These are phyloP conservation scores for Chaetodon trifascialis DNA, from an alignment of 2,113 vertebrate genomes.

Conservation along the genomic window DNA sequence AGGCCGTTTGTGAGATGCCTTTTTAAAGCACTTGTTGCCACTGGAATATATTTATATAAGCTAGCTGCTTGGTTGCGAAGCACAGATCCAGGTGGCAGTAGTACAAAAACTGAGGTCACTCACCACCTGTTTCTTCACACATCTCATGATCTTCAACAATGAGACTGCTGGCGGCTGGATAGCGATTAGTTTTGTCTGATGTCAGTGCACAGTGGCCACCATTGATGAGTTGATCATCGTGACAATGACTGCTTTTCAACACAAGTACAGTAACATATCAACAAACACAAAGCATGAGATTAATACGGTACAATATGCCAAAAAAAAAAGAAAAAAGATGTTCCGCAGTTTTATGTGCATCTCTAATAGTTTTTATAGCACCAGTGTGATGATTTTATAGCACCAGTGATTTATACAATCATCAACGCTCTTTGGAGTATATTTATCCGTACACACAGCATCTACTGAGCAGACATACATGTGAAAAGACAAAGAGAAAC, in stretches of 20 bases:
- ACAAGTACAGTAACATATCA: conserved; percentile 73
- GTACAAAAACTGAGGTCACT: conserved; percentile 68
- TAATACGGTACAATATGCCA: conserved; percentile 77
- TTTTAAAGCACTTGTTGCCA: conserved; percentile 62
- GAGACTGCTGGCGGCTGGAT: conserved; percentile 46
- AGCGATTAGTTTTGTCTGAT: conserved; percentile 52
- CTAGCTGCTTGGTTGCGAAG: conserved; percentile 45
- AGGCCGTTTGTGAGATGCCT: conserved; percentile 59
- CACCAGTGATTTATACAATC: conserved; percentile 82
- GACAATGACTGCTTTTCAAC: conserved; percentile 74
- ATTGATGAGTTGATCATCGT: conserved; percentile 48
- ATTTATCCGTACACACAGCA: conserved; percentile 70
- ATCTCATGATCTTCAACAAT: conserved; percentile 51
- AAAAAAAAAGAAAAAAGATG: conserved; percentile 47
- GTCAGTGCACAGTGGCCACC: conserved; percentile 67
- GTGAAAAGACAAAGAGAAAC: conserved; percentile 28
- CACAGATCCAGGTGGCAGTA: conserved; percentile 50
- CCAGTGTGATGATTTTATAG: conserved; percentile 81
- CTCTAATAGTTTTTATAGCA: conserved; percentile 70
- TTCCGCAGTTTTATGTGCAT: conserved; percentile 72
- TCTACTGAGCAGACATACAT: conserved; percentile 56
- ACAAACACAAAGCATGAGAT: conserved; percentile 70
- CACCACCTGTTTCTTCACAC: conserved; percentile 59
- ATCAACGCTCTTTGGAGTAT: conserved; percentile 75
- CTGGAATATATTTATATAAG: conserved; percentile 37